A percentile compares a stretch with the other conserved stretches of the same genome.
phyloP scores from a whole-genome alignment of 2,113 vertebrate genomes.

The Thomomys bottae region DNA sequence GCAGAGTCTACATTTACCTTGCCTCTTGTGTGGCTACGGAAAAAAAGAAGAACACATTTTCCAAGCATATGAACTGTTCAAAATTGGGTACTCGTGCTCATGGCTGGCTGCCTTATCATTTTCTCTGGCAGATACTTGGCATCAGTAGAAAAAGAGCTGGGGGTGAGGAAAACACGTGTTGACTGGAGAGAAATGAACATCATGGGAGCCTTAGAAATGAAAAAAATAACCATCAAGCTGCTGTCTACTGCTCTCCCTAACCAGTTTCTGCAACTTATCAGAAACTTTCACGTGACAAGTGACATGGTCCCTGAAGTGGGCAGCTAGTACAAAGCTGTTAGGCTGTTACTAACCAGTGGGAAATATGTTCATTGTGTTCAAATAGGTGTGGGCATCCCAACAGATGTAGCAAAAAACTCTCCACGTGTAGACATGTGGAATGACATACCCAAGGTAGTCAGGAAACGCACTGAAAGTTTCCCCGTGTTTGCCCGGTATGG shows the following conservation, averaged over 20 bases:
- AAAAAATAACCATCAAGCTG: background rate
- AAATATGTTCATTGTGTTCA: background rate
- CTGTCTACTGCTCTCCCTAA: background rate
- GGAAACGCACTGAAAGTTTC: too few species aligned
- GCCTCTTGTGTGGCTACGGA: background rate
- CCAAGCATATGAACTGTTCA: background rate
- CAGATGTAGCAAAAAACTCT: background rate
- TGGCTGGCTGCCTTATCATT: background rate
- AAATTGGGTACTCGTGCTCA: fast-evolving
- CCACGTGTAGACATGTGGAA: too few species aligned
- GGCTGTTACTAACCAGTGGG: background rate
- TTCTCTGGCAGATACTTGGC: background rate
- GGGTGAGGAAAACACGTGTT: background rate
- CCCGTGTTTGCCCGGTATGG: background rate
- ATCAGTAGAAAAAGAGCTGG: fast-evolving
- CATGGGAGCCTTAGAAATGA: background rate
- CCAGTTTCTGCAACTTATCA: slow-evolving; percentile 25
- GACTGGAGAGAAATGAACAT: background rate
- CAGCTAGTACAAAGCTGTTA: background rate
- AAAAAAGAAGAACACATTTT: background rate
- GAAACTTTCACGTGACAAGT: background rate
- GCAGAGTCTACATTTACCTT: background rate
- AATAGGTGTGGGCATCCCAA: background rate
- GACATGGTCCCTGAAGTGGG: background rate
- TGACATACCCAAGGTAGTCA: too few species aligned